A percentile compares a stretch with the other conserved stretches of the same genome.
Conservation (phyloP, 1,140 invertebrate genomes). For the Callitettix versicolor region DNA sequence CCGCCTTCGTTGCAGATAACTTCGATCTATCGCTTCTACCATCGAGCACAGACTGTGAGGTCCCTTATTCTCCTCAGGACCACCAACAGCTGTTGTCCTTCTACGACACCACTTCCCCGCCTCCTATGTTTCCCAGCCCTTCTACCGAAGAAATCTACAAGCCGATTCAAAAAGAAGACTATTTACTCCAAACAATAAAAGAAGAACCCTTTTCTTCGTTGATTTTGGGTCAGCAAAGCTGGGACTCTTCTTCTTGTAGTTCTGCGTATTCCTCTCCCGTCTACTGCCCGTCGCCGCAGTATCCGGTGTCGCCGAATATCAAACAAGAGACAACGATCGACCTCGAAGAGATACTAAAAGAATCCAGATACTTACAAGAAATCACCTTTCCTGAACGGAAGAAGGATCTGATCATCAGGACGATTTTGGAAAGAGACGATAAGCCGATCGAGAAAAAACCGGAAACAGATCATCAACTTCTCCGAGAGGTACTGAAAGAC, state of each 20-base stretch:
- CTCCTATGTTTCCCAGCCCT: slow-evolving; percentile 38
- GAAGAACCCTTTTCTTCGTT: slow-evolving; percentile 14
- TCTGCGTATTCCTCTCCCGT: slow-evolving; percentile 2
- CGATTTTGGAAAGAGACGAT: slow-evolving; percentile 11
- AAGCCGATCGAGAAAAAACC: background rate
- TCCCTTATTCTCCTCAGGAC: slow-evolving; percentile 44
- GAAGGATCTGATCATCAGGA: slow-evolving; percentile 13
- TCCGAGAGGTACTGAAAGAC: slow-evolving; percentile 70
- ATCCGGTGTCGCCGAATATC: slow-evolving; percentile 25
- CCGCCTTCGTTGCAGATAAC: slow-evolving; percentile 46
- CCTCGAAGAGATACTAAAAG: slow-evolving; percentile 36
- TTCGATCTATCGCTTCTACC: slow-evolving; percentile 67
- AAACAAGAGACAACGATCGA: slow-evolving; percentile 38
- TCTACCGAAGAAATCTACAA: slow-evolving; percentile 18
- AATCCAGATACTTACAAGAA: slow-evolving; percentile 32
- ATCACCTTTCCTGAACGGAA: slow-evolving; percentile 4
- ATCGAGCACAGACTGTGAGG: slow-evolving; percentile 34
- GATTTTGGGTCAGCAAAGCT: background rate
- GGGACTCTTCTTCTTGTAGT: slow-evolving; percentile 6
- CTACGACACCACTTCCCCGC: slow-evolving; percentile 41
- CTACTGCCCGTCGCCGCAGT: slow-evolving; percentile 1
- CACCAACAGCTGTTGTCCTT: slow-evolving; percentile 36
- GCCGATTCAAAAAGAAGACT: background rate
- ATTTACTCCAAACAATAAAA: slow-evolving; percentile 15
- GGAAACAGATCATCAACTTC: slow-evolving; percentile 51